These are phyloP conservation scores for Tachysurus vachellii DNA, from an alignment of 2,113 vertebrate genomes.

Conservation along the genomic window DNA sequence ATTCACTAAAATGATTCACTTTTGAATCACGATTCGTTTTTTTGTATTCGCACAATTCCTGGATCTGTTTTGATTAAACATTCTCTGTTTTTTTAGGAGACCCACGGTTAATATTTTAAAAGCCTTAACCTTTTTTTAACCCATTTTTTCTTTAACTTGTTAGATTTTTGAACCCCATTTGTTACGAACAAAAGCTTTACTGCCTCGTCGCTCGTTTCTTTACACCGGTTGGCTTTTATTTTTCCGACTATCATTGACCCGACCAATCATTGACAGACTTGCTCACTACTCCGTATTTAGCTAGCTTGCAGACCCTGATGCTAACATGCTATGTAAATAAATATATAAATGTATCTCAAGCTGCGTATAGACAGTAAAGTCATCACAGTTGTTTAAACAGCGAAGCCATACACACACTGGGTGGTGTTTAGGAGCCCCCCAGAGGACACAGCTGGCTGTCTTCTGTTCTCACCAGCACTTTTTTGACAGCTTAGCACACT, in stretches of 20 bases:
- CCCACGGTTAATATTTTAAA: not conserved
- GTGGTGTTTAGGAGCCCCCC: conserved; percentile 11
- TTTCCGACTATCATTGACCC: not conserved
- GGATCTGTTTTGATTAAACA: not conserved
- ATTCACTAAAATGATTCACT: not conserved
- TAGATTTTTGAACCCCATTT: not conserved
- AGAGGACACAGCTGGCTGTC: conserved; percentile 21
- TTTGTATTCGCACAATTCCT: not conserved
- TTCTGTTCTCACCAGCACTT: not conserved
- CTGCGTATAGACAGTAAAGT: not conserved
- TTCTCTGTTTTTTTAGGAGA: not conserved
- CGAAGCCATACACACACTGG: not conserved
- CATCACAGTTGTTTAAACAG: not conserved
- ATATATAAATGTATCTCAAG: not conserved
- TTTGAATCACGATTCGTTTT: not conserved
- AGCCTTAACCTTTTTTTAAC: not conserved
- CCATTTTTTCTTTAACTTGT: not conserved
- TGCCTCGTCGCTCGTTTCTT: not conserved
- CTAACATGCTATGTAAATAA: not conserved
- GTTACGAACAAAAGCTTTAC: not conserved
- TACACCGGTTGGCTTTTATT: not conserved
- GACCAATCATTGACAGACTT: not conserved
- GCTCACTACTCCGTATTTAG: not conserved
- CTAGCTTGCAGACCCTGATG: not conserved
- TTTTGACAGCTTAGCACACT: conserved; percentile 33